A percentile compares a stretch with the other conserved stretches of the same genome.
These are phyloP conservation scores for Synanthedon tipuliformis DNA, from an alignment of 2,888 invertebrate species.

Conservation along the genomic window DNA sequence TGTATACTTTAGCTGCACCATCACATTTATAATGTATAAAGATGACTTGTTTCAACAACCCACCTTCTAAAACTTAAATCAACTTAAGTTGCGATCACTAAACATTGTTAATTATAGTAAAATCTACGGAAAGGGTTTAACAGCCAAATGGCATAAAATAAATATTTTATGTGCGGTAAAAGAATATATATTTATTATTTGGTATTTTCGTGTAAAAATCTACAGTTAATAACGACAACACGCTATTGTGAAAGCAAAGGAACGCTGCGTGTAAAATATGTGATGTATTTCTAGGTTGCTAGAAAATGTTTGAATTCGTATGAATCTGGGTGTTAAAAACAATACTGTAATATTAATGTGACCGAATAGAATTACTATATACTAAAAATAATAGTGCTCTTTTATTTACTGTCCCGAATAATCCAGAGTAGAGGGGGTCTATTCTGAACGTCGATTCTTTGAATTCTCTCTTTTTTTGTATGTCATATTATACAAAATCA, in stretches of 20 bases:
- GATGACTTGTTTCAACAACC: background rate
- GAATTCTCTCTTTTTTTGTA: too few relatives aligned
- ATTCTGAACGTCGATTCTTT: too few relatives aligned
- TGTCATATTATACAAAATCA: too few relatives aligned
- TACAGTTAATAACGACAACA: constrained; percentile 3
- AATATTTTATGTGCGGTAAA: constrained; percentile 10
- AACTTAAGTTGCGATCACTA: background rate
- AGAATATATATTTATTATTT: constrained; percentile 15
- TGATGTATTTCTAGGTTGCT: constrained; percentile 32
- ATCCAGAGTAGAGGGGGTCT: too few relatives aligned
- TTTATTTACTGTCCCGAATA: constrained; percentile 17
- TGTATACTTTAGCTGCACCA: background rate
- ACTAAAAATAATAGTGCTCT: constrained; percentile 25
- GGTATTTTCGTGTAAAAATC: constrained; percentile 7
- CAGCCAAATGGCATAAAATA: constrained; percentile 8
- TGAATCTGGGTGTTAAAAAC: constrained; percentile 55
- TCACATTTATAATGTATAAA: constrained; percentile 4
- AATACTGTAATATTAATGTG: constrained; percentile 55
- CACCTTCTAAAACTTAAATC: background rate
- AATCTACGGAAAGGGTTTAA: background rate
- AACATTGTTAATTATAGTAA: constrained; percentile 6
- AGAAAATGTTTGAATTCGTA: constrained; percentile 39
- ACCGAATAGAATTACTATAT: constrained; percentile 60
- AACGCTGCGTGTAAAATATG: constrained; percentile 6
- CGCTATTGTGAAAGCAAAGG: constrained; percentile 3